Percentiles rank a stretch among this genome's conserved stretches.
phyloP scores from a whole-genome alignment of 2,888 invertebrate genomes.

The Synergus umbraculus region DNA sequence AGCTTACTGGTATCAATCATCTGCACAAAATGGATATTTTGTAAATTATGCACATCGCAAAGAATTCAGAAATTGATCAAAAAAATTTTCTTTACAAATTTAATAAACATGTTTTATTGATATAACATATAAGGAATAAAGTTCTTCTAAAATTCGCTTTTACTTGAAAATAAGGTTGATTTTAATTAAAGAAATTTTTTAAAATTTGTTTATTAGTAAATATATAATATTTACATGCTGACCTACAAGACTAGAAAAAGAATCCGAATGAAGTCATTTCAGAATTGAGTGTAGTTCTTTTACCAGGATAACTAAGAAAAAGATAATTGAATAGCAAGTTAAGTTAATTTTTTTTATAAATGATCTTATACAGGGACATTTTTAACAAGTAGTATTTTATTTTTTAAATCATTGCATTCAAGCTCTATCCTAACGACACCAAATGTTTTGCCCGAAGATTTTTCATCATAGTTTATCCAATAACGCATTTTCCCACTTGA shows the following conservation, averaged over 20 bases:
- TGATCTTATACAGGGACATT: not conserved
- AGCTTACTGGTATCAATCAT: slow-evolving; percentile 5
- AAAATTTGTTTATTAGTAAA: not conserved
- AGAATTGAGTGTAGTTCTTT: too few species aligned
- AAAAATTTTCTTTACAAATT: not conserved
- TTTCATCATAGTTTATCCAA: not conserved
- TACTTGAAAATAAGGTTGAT: not conserved
- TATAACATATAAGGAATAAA: too few species aligned
- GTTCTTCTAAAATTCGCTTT: too few species aligned
- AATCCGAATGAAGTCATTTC: too few species aligned
- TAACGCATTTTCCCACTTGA: slow-evolving; percentile 79
- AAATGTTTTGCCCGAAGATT: not conserved
- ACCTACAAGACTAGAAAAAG: too few species aligned
- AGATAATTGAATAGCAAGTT: not conserved
- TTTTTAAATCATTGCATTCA: not conserved
- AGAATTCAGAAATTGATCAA: not conserved
- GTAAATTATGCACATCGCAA: not conserved
- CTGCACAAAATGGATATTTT: not conserved
- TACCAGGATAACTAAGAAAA: not conserved
- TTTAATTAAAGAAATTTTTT: not conserved
- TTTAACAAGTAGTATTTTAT: not conserved
- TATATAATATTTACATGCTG: too few species aligned
- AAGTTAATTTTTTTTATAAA: not conserved
- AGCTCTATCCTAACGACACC: not conserved
- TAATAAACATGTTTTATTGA: too few species aligned